phyloP scores from a whole-genome alignment of 2,113 vertebrate genomes.

The Dromiciops gliroides region DNA sequence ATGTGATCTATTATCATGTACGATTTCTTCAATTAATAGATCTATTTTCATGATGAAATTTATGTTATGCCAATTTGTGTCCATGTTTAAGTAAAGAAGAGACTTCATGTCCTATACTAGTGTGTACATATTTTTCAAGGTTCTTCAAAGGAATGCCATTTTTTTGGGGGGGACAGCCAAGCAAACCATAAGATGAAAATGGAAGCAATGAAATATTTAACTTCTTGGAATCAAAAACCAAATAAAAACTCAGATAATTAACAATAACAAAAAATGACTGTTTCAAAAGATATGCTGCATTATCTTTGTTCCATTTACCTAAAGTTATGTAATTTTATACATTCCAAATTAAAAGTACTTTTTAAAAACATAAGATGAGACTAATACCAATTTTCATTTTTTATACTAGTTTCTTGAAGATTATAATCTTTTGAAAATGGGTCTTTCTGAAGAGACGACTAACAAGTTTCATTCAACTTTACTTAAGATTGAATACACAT shows the following conservation, averaged over 20 bases:
- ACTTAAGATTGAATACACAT: conserved; percentile 85
- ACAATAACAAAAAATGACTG: conserved; percentile 58
- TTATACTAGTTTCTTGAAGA: conserved; percentile 50
- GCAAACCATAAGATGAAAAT: conserved; percentile 69
- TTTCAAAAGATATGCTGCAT: conserved; percentile 68
- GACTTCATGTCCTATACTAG: conserved; percentile 63
- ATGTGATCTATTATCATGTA: conserved; percentile 43
- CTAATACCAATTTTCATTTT: conserved; percentile 63
- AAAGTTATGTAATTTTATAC: conserved; percentile 58
- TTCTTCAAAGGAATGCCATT: conserved; percentile 85
- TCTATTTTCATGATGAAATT: conserved; percentile 42
- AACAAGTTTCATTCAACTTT: conserved; percentile 82
- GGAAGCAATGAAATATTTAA: conserved; percentile 68
- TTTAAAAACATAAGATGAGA: conserved; percentile 54
- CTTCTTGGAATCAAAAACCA: conserved; percentile 66
- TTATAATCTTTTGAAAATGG: conserved; percentile 61
- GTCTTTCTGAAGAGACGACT: conserved; percentile 70
- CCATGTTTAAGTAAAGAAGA: conserved; percentile 65
- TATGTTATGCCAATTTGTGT: conserved; percentile 65
- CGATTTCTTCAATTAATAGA: conserved; percentile 43
- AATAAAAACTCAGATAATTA: conserved; percentile 72
- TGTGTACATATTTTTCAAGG: conserved; percentile 70
- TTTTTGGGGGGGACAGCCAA: conserved; percentile 78
- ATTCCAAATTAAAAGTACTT: conserved; percentile 54
- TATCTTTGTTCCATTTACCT: conserved; percentile 68